These are phyloP conservation scores for Dolichopus griseipennis DNA, from an alignment of 2,888 invertebrate species.

Conservation along the genomic window DNA sequence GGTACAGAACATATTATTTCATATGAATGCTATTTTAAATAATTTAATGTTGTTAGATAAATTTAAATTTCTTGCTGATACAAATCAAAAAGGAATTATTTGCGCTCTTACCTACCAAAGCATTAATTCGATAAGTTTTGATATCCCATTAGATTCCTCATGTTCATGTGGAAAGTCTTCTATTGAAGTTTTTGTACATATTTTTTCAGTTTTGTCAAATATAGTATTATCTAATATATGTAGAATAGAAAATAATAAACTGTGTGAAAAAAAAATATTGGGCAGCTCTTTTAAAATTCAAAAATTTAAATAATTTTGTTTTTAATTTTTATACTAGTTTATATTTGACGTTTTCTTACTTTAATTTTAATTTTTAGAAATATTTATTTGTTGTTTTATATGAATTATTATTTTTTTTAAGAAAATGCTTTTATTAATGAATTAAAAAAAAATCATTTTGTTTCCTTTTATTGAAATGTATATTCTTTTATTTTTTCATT, in stretches of 20 bases:
- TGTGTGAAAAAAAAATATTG: not conserved
- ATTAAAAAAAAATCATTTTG: too few species aligned
- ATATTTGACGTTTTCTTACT: too few species aligned
- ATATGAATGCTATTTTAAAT: not conserved
- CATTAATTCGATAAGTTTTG: not conserved
- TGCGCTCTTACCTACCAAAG: constrained; percentile 1
- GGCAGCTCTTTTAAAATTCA: not conserved
- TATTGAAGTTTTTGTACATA: not conserved
- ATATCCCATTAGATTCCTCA: not conserved
- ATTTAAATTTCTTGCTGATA: not conserved
- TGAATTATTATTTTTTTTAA: too few species aligned
- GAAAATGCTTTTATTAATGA: too few species aligned
- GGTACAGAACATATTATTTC: not conserved
- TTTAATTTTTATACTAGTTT: too few species aligned
- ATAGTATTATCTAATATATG: not conserved
- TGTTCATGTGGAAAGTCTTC: not conserved
- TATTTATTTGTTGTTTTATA: too few species aligned
- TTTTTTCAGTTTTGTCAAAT: not conserved
- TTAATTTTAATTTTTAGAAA: too few species aligned
- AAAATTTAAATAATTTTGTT: too few species aligned
- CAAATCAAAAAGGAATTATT: constrained; percentile 3
- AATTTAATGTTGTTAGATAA: not conserved
- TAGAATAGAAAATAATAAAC: not conserved
- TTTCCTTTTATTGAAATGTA: too few species aligned
- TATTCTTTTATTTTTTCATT: too few species aligned